A percentile compares a stretch with the other conserved stretches of the same genome.
Conservation (phyloP, 2,888 invertebrate species). For the Cactoblastis cactorum region DNA sequence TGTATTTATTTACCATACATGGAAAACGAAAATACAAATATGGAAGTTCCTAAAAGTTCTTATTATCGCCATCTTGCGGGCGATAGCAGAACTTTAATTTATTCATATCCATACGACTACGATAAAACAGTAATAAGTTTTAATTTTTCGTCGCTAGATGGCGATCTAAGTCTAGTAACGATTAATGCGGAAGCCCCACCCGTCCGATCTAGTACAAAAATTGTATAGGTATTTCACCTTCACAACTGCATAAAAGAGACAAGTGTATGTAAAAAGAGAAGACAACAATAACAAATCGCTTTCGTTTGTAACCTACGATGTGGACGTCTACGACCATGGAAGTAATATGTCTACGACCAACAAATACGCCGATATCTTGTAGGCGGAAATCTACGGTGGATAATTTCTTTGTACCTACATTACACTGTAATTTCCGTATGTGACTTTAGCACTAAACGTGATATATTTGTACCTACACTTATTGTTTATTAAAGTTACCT, state of each 20-base stretch:
- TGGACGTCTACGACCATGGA: neutral
- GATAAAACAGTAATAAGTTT: neutral
- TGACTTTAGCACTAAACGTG: neutral
- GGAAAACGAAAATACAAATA: too few species aligned
- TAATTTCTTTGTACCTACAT: neutral
- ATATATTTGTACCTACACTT: neutral
- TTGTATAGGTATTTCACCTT: slow-evolving; percentile 10
- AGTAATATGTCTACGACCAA: neutral
- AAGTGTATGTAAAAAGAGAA: slow-evolving; percentile 42
- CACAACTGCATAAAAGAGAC: slow-evolving; percentile 34
- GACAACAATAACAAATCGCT: slow-evolving; percentile 64
- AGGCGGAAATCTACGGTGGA: neutral
- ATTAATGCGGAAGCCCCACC: slow-evolving; percentile 42
- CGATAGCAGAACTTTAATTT: slow-evolving; percentile 40
- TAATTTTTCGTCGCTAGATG: slow-evolving; percentile 37
- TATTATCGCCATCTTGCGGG: slow-evolving; percentile 43
- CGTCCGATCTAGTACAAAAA: slow-evolving; percentile 20
- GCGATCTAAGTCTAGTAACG: slow-evolving; percentile 33
- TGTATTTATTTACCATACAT: neutral
- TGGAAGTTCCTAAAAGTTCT: too few species aligned
- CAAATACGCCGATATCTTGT: too few species aligned
- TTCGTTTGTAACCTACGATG: slow-evolving; percentile 20
- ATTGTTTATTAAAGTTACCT: too few species aligned
- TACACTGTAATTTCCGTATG: neutral
- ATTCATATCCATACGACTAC: too few species aligned